phyloP scores from a whole-genome alignment of 2,113 vertebrate genomes.

The Phyllostomus hastatus region DNA sequence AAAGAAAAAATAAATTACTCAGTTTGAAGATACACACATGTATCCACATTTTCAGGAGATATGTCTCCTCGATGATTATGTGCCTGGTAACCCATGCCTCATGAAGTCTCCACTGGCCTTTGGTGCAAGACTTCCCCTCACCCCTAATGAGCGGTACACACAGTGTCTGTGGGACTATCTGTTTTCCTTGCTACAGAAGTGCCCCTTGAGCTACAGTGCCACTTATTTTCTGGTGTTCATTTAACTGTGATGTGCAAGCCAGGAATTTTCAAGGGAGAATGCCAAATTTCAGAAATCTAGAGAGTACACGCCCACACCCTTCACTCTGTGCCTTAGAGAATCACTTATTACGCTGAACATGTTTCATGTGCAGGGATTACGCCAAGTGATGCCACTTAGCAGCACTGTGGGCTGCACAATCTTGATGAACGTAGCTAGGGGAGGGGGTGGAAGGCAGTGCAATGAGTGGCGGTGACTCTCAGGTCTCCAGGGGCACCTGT shows the following conservation, averaged over 20 bases:
- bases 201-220: not conserved
- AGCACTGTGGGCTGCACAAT: not conserved
- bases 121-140: not conserved
- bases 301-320: not conserved
- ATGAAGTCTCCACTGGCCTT: not conserved
- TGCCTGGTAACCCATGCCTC: not conserved
- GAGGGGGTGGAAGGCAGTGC: fast-evolving
- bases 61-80: not conserved
- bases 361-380: not conserved
- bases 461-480: fast-evolving
- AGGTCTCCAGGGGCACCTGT: not conserved
- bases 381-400: not conserved
- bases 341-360: fast-evolving
- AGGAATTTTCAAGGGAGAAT: not conserved
- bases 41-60: not conserved
- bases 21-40: not conserved
- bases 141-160: fast-evolving
- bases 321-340: fast-evolving
- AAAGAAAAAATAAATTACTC: not conserved
- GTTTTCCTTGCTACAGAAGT: not conserved
- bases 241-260: not conserved
- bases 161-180: not conserved
- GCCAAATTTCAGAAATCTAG: not conserved
- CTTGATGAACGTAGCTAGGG: not conserved
- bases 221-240: not conserved